These are phyloP conservation scores for Scytalopus superciliaris DNA, from an alignment of 2,113 vertebrate genomes.

Conservation along the genomic window DNA sequence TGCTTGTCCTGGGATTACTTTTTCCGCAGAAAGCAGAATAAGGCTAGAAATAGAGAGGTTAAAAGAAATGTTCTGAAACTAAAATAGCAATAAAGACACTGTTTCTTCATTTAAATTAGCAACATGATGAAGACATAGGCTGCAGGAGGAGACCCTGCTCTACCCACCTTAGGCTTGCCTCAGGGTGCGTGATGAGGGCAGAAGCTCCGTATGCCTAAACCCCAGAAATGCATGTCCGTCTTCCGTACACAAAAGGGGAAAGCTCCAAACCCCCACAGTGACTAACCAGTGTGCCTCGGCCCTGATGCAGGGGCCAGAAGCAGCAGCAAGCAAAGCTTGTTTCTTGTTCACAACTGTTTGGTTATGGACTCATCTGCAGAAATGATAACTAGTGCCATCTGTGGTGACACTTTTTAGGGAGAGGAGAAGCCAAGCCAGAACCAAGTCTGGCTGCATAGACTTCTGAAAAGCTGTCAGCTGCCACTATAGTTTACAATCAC, in stretches of 20 bases:
- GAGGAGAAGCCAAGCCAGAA: background rate
- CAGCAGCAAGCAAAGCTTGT: background rate
- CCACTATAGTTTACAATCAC: background rate
- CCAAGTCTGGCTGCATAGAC: background rate
- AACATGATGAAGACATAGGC: background rate
- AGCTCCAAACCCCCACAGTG: background rate
- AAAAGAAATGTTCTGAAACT: background rate
- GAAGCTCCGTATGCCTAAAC: background rate
- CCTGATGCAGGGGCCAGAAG: background rate
- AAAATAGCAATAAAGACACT: background rate
- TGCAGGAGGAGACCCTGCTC: background rate
- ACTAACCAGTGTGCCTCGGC: background rate
- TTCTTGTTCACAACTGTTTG: background rate
- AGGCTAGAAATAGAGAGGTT: background rate
- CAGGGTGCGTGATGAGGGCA: background rate
- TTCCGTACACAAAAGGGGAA: background rate
- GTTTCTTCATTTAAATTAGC: background rate
- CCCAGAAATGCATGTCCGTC: rapidly evolving
- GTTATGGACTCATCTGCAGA: background rate
- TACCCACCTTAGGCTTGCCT: background rate
- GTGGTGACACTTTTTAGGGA: background rate
- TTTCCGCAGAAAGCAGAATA: background rate
- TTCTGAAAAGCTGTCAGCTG: slow-evolving; percentile 1
- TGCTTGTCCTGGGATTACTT: background rate
- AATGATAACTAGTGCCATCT: background rate